These are phyloP conservation scores for Hypomesus transpacificus DNA, from an alignment of 2,113 vertebrate species.

Conservation along the genomic window DNA sequence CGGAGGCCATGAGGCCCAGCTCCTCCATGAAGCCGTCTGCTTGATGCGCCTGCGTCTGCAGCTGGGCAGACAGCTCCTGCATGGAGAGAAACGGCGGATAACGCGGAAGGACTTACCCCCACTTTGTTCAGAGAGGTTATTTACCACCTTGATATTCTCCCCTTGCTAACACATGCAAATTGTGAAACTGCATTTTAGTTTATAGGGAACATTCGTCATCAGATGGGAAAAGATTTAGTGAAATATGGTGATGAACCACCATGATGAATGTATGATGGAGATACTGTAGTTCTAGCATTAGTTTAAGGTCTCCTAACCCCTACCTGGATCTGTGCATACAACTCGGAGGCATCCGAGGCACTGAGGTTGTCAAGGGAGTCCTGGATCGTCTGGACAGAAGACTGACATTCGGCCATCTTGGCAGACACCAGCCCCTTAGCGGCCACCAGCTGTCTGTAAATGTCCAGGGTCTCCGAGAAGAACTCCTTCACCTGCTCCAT, in stretches of 20 bases:
- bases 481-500: constrained; percentile 65
- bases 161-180: too few species aligned
- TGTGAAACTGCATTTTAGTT: too few species aligned
- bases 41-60: constrained; percentile 74
- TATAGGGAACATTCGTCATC: too few species aligned
- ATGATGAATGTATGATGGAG: too few species aligned
- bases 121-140: not conserved
- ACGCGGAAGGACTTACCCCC: too few species aligned
- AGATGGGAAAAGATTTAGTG: too few species aligned
- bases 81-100: not conserved
- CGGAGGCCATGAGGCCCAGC: constrained; percentile 59
- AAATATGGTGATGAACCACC: too few species aligned
- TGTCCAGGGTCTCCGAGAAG: constrained; percentile 51
- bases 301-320: not conserved
- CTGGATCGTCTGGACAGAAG: constrained; percentile 47
- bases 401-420: constrained; percentile 48
- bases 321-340: constrained; percentile 57
- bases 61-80: constrained; percentile 64
- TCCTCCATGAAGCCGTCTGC: constrained; percentile 74
- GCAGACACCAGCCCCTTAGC: constrained; percentile 45
- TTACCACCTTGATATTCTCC: too few species aligned
- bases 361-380: constrained; percentile 41
- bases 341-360: constrained; percentile 32
- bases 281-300: too few species aligned
- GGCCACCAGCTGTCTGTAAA: constrained; percentile 51